Conservation (phyloP, 64 coral and sea anemone genomes). For the Platygyra sinensis region DNA sequence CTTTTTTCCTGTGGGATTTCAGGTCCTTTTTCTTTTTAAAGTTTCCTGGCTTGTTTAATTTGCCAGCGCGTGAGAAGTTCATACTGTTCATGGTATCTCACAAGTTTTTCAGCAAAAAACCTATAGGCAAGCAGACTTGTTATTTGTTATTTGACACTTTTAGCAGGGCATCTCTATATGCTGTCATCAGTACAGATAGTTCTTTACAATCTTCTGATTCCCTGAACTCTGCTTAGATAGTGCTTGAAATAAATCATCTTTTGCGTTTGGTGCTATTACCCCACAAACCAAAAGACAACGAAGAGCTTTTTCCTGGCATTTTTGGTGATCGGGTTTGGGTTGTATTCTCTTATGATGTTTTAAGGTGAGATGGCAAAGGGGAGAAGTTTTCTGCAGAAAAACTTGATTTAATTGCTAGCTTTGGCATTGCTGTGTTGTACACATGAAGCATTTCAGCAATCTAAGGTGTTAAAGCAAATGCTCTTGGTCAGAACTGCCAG, state of each 20-base stretch:
- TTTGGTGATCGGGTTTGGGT: slow-evolving; percentile 7
- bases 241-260: slow-evolving; percentile 32
- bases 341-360: slow-evolving; percentile 29
- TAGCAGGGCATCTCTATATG: too few species aligned
- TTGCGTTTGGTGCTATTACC: slow-evolving; percentile 59
- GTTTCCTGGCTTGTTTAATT: too few species aligned
- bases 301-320: slow-evolving; percentile 24
- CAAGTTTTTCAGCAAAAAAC: too few species aligned
- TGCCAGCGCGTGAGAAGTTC: too few species aligned
- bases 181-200: too few species aligned
- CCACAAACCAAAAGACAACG: slow-evolving; percentile 62
- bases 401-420: too few species aligned
- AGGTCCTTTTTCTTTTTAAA: too few species aligned
- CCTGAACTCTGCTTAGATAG: background rate
- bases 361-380: slow-evolving; percentile 14
- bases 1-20: too few species aligned
- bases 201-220: background rate
- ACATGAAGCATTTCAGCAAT: background rate
- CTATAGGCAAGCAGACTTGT: too few species aligned
- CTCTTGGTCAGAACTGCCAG: background rate
- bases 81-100: too few species aligned
- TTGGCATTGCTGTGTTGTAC: slow-evolving; percentile 29
- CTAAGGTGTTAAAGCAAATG: too few species aligned
- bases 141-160: too few species aligned
- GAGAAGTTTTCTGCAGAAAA: background rate